phyloP scores from a whole-genome alignment of 2,797 vertebrate genomes.

The Etheostoma perlongum region DNA sequence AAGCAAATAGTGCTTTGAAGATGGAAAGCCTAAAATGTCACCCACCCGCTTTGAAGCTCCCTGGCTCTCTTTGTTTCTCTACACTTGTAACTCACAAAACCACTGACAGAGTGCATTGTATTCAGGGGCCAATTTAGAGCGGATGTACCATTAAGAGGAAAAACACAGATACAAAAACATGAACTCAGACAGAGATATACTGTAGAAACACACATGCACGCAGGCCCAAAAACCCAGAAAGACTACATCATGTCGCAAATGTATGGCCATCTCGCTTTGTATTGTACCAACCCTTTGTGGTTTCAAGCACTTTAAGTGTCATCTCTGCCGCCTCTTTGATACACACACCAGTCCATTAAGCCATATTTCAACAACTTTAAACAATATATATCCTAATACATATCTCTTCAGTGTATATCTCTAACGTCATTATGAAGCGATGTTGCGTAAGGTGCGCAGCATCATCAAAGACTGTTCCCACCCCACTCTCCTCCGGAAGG shows the following conservation, averaged over 20 bases:
- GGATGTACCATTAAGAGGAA: conserved; percentile 83
- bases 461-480: no score
- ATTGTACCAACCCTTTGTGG: conserved; percentile 55
- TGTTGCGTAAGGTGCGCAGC: no score
- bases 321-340: conserved; percentile 63
- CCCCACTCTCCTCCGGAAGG: no score
- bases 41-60: conserved; percentile 91
- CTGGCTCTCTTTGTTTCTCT: conserved; percentile 89
- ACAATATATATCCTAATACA: neutral
- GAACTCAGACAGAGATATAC: conserved; percentile 47
- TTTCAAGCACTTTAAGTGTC: conserved; percentile 62
- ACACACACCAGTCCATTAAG: conserved; percentile 54
- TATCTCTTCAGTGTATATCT: conserved; percentile 11
- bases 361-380: conserved; percentile 22
- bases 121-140: conserved; percentile 86
- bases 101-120: conserved; percentile 78
- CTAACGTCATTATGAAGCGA: neutral
- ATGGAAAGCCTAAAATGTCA: conserved; percentile 92
- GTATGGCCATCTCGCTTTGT: conserved; percentile 58
- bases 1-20: conserved; percentile 93
- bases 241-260: conserved; percentile 33
- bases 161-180: conserved; percentile 49
- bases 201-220: conserved; percentile 23
- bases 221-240: conserved; percentile 18
- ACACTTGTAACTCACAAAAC: conserved; percentile 81